These are phyloP conservation scores for Lagenorhynchus albirostris DNA, from an alignment of 2,113 vertebrate genomes.

Conservation along the genomic window DNA sequence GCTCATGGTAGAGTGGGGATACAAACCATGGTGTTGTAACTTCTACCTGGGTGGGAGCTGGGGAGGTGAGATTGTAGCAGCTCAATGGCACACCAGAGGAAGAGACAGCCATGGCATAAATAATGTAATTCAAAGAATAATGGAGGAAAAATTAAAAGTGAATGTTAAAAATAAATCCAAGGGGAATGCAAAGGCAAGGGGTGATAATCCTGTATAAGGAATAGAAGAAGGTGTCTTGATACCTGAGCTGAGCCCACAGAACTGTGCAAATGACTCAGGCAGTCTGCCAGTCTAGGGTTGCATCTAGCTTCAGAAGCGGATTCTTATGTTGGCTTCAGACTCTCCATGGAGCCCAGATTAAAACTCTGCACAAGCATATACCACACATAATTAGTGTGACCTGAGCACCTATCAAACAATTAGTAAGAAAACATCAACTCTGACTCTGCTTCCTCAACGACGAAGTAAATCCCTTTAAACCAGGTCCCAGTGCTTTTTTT, in stretches of 20 bases:
- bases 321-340: background rate
- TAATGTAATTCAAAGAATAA: background rate
- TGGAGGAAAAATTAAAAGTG: background rate
- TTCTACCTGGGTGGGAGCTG: background rate
- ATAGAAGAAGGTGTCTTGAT: background rate
- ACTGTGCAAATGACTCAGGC: background rate
- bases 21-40: background rate
- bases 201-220: background rate
- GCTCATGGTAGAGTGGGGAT: background rate
- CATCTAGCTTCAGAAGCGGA: background rate
- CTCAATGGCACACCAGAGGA: background rate
- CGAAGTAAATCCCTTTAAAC: background rate
- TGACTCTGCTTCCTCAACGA: background rate
- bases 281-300: background rate
- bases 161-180: background rate
- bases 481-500: background rate
- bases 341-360: rapidly evolving
- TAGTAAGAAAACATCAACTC: background rate
- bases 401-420: background rate
- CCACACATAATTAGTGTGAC: background rate
- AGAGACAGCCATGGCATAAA: background rate
- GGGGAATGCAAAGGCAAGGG: background rate
- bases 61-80: background rate
- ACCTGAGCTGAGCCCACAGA: background rate
- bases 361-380: background rate